These are phyloP conservation scores for Lagopus muta DNA, from an alignment of 2,113 vertebrate genomes.

Conservation along the genomic window DNA sequence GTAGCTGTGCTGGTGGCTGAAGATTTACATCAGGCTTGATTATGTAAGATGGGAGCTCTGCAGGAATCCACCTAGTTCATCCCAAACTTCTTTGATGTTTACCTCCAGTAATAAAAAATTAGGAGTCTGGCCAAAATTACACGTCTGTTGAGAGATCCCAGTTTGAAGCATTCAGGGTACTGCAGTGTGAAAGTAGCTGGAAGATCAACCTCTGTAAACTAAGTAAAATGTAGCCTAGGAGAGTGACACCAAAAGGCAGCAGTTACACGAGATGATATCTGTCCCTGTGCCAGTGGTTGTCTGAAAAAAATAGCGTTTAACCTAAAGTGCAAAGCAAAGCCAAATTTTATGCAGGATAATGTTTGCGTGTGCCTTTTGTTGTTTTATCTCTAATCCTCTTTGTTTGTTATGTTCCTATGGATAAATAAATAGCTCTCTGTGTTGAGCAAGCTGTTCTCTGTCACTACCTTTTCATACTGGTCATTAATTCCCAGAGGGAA, in stretches of 20 bases:
- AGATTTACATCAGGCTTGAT: constrained; percentile 47
- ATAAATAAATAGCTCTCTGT: constrained; percentile 58
- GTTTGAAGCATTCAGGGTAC: constrained; percentile 36
- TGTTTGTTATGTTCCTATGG: constrained; percentile 57
- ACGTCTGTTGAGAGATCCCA: constrained; percentile 18
- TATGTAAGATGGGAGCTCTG: constrained; percentile 51
- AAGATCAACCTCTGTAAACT: not conserved
- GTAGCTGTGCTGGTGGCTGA: not conserved
- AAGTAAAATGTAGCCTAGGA: not conserved
- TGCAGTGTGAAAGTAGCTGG: constrained; percentile 18
- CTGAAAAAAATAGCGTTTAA: not conserved
- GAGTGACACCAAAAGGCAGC: not conserved
- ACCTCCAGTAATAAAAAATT: constrained; percentile 55
- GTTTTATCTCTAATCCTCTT: constrained; percentile 32
- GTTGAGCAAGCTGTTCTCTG: constrained; percentile 60
- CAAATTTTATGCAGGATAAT: not conserved
- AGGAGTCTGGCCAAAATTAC: constrained; percentile 47
- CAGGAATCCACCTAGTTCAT: constrained; percentile 59
- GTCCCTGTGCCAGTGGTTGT: not conserved
- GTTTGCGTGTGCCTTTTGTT: not conserved
- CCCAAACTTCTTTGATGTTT: constrained; percentile 52
- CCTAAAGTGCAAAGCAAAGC: not conserved
- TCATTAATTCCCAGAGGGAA: constrained; percentile 41
- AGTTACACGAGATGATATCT: not conserved
- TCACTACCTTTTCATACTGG: constrained; percentile 62